phyloP scores from a whole-genome alignment of 2,113 vertebrate genomes.

The Hepsetus odoe region DNA sequence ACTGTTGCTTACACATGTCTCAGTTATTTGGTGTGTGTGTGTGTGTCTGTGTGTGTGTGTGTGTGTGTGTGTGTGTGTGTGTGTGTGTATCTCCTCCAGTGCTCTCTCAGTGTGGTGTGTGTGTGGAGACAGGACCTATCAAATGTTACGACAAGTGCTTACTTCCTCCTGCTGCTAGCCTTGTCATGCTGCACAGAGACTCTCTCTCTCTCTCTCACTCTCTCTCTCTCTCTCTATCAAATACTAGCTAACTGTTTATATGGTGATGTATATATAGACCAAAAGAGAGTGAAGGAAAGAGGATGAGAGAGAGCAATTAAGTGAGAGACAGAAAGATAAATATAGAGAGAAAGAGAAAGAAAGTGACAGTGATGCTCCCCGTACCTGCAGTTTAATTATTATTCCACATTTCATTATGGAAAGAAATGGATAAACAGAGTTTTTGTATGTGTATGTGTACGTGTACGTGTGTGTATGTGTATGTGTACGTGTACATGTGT shows the following conservation, averaged over 20 bases:
- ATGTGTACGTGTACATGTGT: too few species aligned
- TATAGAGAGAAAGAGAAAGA: background rate
- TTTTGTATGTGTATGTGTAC: background rate
- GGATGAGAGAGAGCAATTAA: background rate
- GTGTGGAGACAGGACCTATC: background rate
- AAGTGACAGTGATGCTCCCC: constrained; percentile 1
- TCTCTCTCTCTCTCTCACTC: too few species aligned
- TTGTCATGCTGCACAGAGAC: background rate
- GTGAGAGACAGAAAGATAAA: background rate
- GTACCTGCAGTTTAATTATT: constrained; percentile 33
- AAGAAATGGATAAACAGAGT: constrained; percentile 39
- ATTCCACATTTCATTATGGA: constrained; percentile 48
- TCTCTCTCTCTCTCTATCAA: too few species aligned
- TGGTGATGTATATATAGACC: too few species aligned
- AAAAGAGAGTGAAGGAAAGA: too few species aligned
- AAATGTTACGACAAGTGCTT: background rate
- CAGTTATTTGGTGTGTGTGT: background rate
- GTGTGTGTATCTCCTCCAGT: too few species aligned
- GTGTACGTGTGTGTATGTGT: background rate
- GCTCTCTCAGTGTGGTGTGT: too few species aligned
- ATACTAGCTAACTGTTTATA: too few species aligned
- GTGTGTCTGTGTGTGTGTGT: constrained; percentile 4
- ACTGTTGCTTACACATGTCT: constrained; percentile 3
- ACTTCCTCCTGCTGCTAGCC: background rate
- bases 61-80: background rate